Conservation (phyloP, 2,113 vertebrate species). For the Odontesthes bonariensis region DNA sequence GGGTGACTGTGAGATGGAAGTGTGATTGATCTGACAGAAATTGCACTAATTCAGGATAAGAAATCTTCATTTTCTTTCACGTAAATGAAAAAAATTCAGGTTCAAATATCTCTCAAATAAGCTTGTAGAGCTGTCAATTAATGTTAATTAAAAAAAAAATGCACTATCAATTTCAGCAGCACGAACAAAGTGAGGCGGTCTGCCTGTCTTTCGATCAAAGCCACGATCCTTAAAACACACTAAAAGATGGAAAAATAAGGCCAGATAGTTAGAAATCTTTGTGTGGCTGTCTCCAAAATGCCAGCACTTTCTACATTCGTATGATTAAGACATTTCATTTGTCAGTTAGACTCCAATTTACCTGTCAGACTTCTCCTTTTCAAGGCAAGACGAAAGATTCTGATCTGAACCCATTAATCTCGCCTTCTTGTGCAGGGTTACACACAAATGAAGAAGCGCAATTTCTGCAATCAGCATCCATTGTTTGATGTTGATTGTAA, state of each 20-base stretch:
- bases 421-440: not conserved
- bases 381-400: not conserved
- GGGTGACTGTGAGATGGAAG: not conserved
- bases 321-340: not conserved
- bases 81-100: not conserved
- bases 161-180: slow-evolving; percentile 14
- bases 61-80: not conserved
- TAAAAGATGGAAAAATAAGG: slow-evolving; percentile 16
- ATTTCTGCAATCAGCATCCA: slow-evolving; percentile 37
- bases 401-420: slow-evolving; percentile 9
- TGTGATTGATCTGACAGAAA: slow-evolving; percentile 34
- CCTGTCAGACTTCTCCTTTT: not conserved
- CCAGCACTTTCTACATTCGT: slow-evolving; percentile 2
- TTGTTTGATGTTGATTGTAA: slow-evolving; percentile 25
- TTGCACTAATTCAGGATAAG: slow-evolving; percentile 13
- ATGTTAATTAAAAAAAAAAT: slow-evolving; percentile 8
- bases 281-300: slow-evolving; percentile 13
- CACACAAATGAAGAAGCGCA: not conserved
- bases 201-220: slow-evolving; percentile 35
- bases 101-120: not conserved
- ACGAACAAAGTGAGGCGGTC: slow-evolving; percentile 31
- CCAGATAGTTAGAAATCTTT: slow-evolving; percentile 14
- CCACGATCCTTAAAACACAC: slow-evolving; percentile 30
- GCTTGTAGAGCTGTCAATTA: slow-evolving; percentile 19
- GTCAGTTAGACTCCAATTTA: not conserved